Evolutionary conservation across 2,113 vertebrate species (phyloP).

Genomic region (Tricholaema leucomelas): DNA sequence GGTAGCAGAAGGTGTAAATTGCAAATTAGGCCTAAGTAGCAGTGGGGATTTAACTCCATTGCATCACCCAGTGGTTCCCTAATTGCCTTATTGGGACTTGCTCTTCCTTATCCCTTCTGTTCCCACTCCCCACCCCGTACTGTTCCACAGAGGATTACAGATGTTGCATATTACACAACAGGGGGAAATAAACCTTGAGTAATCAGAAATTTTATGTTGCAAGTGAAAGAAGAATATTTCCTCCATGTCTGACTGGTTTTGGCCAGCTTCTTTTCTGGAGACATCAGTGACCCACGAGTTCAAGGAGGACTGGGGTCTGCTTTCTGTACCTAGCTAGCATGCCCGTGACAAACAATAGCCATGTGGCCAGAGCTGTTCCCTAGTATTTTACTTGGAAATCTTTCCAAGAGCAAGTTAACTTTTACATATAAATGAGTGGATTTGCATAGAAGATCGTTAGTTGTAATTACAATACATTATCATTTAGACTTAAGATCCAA

Average conservation of each 20-base stretch:
- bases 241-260: neutral
- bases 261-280: neutral
- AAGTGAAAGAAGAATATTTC: neutral
- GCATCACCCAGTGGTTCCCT: neutral
- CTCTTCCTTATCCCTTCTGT: neutral
- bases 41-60: neutral
- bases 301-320: neutral
- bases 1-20: neutral
- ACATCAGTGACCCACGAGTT: neutral
- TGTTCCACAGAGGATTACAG: neutral
- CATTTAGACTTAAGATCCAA: neutral
- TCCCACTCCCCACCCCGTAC: neutral
- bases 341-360: neutral
- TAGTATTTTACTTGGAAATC: neutral
- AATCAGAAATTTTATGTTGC: neutral
- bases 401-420: neutral
- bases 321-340: neutral
- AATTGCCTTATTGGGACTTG: neutral
- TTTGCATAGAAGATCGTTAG: neutral
- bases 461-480: neutral
- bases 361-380: neutral
- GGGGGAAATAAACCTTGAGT: neutral
- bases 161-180: neutral
- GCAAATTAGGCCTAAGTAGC: neutral
- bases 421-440: neutral